Percentiles rank a stretch among this genome's conserved stretches.
Conservation (phyloP, 2,797 vertebrate species). For the Macropus fuliginosus region DNA sequence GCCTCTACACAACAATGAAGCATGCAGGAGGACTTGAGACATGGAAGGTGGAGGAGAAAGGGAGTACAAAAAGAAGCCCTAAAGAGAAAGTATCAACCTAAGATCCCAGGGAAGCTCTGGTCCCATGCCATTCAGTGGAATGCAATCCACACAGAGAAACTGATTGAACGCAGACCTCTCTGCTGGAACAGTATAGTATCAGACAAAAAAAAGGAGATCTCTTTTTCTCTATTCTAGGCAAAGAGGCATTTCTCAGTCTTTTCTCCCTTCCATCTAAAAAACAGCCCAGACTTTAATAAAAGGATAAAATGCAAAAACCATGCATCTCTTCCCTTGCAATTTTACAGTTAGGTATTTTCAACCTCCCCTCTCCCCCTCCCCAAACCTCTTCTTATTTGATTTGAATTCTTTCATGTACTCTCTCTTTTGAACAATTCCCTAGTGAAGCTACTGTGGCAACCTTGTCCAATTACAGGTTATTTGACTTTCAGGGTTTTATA, state of each 20-base stretch:
- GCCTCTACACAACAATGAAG: background rate
- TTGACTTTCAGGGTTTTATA: conserved; percentile 63
- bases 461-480: conserved; percentile 45
- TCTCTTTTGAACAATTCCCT: conserved; percentile 60
- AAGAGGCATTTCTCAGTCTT: background rate
- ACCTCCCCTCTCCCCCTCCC: background rate
- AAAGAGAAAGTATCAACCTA: background rate
- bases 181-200: background rate
- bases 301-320: background rate
- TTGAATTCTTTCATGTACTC: conserved; percentile 62
- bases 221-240: background rate
- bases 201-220: background rate
- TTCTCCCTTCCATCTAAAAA: background rate
- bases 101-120: background rate
- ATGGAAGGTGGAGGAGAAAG: background rate
- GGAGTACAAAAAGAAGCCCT: background rate
- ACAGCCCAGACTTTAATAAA: conserved; percentile 22
- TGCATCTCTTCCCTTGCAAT: background rate
- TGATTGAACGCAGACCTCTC: background rate
- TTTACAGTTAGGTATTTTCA: conserved; percentile 22
- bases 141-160: background rate
- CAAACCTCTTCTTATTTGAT: conserved; percentile 46
- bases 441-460: conserved; percentile 39
- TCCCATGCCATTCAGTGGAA: background rate
- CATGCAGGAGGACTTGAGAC: background rate